phyloP scores from a whole-genome alignment of 1,140 invertebrate genomes.

The Caenorhabditis inopinata region DNA sequence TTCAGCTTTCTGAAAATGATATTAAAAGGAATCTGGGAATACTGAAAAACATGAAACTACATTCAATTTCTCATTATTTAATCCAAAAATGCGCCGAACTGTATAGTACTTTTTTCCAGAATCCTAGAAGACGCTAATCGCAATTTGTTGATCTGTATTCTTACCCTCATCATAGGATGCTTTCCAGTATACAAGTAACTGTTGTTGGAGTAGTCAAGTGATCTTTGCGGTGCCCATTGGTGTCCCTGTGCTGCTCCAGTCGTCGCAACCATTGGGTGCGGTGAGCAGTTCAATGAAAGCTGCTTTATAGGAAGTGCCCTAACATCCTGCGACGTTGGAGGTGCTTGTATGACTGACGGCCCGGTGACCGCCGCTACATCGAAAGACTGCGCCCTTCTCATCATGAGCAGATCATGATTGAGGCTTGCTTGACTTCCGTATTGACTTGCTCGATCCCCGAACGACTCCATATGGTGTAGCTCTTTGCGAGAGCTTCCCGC shows the following conservation, averaged over 20 bases:
- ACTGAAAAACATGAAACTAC: too few species aligned
- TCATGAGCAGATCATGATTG: conserved; percentile 17
- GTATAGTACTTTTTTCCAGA: too few species aligned
- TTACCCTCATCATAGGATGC: conserved; percentile 12
- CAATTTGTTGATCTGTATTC: too few species aligned
- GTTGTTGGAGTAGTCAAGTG: conserved; percentile 11
- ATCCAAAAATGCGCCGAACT: too few species aligned
- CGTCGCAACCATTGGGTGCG: not conserved
- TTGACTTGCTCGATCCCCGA: not conserved
- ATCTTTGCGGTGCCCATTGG: conserved; percentile 30
- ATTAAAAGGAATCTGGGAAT: too few species aligned
- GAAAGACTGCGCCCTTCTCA: conserved; percentile 9
- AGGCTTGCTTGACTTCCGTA: conserved; percentile 9
- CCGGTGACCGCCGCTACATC: not conserved
- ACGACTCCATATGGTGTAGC: not conserved
- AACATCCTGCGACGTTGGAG: not conserved
- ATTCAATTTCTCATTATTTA: too few species aligned
- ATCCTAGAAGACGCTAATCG: too few species aligned
- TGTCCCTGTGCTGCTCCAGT: not conserved
- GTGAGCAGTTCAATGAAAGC: not conserved
- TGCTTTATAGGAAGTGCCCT: not conserved
- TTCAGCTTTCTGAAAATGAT: conserved; percentile 35
- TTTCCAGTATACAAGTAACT: conserved; percentile 18
- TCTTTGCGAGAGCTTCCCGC: conserved; percentile 1
- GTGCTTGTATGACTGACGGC: not conserved